These are phyloP conservation scores for Sebastiscus albofasciatus DNA, from an alignment of 2,797 vertebrate species.

Conservation along the genomic window DNA sequence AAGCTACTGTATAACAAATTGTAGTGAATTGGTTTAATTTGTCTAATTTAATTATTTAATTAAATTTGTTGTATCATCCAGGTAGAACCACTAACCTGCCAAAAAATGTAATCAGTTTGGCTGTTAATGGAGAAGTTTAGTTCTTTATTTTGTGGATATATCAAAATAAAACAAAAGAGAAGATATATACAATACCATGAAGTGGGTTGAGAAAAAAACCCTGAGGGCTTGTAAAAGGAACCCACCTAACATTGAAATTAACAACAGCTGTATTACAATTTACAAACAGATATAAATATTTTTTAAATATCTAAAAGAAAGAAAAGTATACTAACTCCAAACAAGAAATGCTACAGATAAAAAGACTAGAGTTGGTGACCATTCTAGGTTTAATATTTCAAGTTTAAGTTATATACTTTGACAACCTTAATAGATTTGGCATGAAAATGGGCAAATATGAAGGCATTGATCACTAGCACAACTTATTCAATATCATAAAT, in stretches of 20 bases:
- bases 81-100: background rate
- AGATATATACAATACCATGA: too few species aligned
- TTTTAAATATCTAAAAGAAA: too few species aligned
- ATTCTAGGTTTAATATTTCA: too few species aligned
- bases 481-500: background rate
- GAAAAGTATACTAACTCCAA: too few species aligned
- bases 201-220: too few species aligned
- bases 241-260: too few species aligned
- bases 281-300: too few species aligned
- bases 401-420: background rate
- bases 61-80: background rate
- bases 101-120: background rate
- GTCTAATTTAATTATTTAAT: background rate
- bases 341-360: accelerated
- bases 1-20: background rate
- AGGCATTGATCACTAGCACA: background rate
- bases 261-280: too few species aligned
- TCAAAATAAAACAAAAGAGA: too few species aligned
- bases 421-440: background rate
- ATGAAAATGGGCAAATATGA: background rate
- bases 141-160: too few species aligned
- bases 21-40: background rate
- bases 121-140: background rate
- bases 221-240: too few species aligned
- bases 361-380: too few species aligned